Evolutionary conservation across 2,888 invertebrate species (phyloP), one percentile per base, ranked within the genome.

Genomic region (Napeogenes inachia): DNA sequence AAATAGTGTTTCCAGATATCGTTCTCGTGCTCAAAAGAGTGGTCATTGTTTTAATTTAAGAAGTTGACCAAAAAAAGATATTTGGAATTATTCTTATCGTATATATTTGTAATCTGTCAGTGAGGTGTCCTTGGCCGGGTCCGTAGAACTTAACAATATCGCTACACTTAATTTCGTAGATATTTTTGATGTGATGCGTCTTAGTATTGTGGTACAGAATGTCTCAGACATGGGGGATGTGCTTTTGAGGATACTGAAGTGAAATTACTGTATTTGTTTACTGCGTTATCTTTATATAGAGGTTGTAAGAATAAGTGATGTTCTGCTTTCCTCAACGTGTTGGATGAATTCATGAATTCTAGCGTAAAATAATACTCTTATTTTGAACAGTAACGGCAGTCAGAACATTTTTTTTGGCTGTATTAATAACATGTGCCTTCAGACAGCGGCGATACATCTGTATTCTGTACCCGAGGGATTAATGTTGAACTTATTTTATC

Each of bases 231-330:
- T 30, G 50, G 50, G 50, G 30, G 30, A 50, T 30, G 47, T n/a
- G 4, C 47, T 4, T 30, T 50, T 8, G 50, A 47, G 47, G n/a
- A 50, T 50, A 50, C 5, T 50, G 21, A n/a, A 2, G 21, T 30
- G 10, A 30, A 30, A 30, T 30, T 50, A 10, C 4, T 50, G 12
- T 50, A 30, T 30, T 50, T 50, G 50, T 21, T 50, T 30, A 8
- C 8, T 30, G 6, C 50, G 30, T 50, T 30, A 6, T 3, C 21
- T 30, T 50, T 30, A 13, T 30, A 50, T n/a, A n/a, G 50, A 50
- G 50, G 30, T 12, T 50, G 50, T 50, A 50, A 50, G 50, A 30
- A 12, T 30, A 50, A 50, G 50, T 50, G 50, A 30, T 50, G 50
- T 50, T 50, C 50, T 30, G 30, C 50, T 50, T 50, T 50, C 30